Conservation (phyloP, 2,888 invertebrate genomes). For the Epinotia nisella region DNA sequence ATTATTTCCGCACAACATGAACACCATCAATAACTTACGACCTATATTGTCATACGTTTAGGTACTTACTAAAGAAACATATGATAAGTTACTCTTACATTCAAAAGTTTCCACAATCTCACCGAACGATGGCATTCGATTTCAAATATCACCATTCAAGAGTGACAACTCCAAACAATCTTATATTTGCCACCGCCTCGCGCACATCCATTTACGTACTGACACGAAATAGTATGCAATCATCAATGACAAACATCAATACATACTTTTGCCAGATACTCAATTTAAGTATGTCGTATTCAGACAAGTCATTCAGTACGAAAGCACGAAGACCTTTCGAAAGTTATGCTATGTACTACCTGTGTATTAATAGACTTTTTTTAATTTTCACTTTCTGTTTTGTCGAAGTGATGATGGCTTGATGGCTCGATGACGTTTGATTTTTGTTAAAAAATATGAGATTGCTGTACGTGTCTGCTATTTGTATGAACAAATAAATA, state of each 20-base stretch:
- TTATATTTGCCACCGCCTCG: neutral
- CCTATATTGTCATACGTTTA: too few species aligned
- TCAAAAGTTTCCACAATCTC: slow-evolving; percentile 1
- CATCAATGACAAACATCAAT: neutral
- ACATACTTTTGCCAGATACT: neutral
- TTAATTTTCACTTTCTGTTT: slow-evolving; percentile 33
- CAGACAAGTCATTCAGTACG: slow-evolving; percentile 25
- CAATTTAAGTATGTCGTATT: slow-evolving; percentile 8
- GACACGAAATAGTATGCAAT: neutral
- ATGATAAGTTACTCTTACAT: neutral
- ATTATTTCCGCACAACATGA: too few species aligned
- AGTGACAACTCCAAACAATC: neutral
- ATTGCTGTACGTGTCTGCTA: neutral
- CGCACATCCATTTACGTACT: neutral
- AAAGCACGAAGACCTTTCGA: slow-evolving; percentile 33
- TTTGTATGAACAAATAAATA: neutral
- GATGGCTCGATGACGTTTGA: neutral
- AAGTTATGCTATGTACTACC: slow-evolving; percentile 27
- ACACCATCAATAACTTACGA: too few species aligned
- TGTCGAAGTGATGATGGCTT: slow-evolving; percentile 4
- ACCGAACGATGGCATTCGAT: slow-evolving; percentile 11
- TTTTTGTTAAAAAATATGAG: slow-evolving; percentile 1
- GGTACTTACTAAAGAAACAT: neutral
- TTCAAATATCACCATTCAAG: slow-evolving; percentile 6
- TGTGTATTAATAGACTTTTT: slow-evolving; percentile 7